Conservation (phyloP, 2,888 invertebrate species). For the Euzophera pinguis region DNA sequence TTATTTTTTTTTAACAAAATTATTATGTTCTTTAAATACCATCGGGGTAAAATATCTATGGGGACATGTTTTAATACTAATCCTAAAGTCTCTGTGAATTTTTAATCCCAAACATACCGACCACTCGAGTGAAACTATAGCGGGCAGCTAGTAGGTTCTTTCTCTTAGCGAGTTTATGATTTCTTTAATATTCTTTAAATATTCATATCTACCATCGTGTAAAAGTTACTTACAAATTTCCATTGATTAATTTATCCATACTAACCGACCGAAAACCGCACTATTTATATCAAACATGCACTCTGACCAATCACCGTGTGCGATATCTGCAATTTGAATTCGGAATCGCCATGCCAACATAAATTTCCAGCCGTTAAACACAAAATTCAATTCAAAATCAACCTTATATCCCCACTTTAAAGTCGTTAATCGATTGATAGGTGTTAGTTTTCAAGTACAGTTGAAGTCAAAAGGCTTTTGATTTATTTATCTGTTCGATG, state of each 20-base stretch:
- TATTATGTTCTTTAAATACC: no score
- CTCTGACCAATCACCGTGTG: conserved; percentile 72
- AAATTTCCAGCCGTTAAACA: conserved; percentile 28
- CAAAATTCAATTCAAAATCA: conserved; percentile 16
- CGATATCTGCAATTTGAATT: conserved; percentile 74
- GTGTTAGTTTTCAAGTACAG: background rate
- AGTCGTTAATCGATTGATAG: conserved; percentile 13
- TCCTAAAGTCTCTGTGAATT: no score
- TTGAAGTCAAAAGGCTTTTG: conserved; percentile 57
- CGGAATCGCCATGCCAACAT: conserved; percentile 57
- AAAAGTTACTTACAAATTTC: no score
- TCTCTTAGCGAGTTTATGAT: no score
- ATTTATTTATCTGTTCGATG: conserved; percentile 76
- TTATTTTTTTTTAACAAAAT: no score
- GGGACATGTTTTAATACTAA: no score
- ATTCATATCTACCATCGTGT: no score
- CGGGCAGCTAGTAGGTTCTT: no score
- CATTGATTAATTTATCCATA: background rate
- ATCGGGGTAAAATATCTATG: no score
- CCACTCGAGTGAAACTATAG: no score
- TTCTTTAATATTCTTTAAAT: no score
- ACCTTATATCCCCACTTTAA: conserved; percentile 16
- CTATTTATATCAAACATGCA: conserved; percentile 71
- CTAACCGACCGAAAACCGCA: conserved; percentile 45
- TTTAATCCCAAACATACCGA: no score